These are phyloP conservation scores for Cryptomyrus ogoouensis DNA, from an alignment of 2,113 vertebrate species.

Conservation along the genomic window DNA sequence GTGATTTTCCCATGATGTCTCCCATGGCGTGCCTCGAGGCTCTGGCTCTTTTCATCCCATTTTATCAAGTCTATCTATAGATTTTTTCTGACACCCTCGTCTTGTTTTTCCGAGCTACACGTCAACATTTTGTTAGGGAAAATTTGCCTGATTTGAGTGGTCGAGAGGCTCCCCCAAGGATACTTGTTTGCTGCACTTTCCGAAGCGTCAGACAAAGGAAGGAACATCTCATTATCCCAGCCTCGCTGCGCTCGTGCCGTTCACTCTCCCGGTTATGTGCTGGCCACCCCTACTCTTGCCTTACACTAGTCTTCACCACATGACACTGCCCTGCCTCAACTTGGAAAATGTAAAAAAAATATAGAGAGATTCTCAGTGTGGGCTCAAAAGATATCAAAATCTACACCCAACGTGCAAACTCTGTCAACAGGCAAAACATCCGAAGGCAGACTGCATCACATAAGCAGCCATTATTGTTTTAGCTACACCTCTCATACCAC, in stretches of 20 bases:
- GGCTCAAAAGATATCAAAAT: background rate
- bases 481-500: background rate
- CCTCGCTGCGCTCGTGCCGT: background rate
- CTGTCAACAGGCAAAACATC: background rate
- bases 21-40: background rate
- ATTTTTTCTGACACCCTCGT: background rate
- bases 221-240: constrained; percentile 1
- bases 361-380: background rate
- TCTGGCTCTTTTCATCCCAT: background rate
- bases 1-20: background rate
- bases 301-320: background rate
- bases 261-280: background rate
- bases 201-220: background rate
- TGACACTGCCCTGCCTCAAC: background rate
- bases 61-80: background rate
- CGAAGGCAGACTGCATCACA: background rate
- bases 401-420: background rate
- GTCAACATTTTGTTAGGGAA: background rate
- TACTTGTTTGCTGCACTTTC: background rate
- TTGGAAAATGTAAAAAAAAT: background rate
- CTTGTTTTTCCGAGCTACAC: background rate
- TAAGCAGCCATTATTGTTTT: background rate
- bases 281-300: background rate
- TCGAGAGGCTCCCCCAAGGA: background rate
- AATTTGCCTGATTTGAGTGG: background rate